Evolutionary conservation across 2,888 invertebrate genomes (phyloP), one percentile per base, ranked within the genome.

Genomic region (Clivina fossor): DNA sequence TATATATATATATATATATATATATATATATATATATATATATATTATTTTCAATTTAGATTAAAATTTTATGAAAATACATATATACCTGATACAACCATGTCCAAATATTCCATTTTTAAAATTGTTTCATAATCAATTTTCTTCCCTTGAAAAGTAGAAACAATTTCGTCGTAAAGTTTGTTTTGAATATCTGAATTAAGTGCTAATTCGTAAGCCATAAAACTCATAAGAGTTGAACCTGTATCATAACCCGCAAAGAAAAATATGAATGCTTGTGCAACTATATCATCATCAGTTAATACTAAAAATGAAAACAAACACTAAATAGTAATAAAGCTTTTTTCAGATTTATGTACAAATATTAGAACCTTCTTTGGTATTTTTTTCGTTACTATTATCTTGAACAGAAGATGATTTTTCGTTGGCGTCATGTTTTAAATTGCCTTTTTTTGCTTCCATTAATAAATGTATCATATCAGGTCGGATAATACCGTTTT

Each of bases 41-140:
- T 9, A n/a, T 7, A 26, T 41, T 22, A 2, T 48, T n/a, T 19
- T 9, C 11, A 5, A 24, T 16, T 47, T 8, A 41, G n/a, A 16
- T 9, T 41, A 8, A 7, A 30, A 47, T 40, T 44, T 43, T 24
- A 26, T 19, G 54, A 51, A 50, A 37, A 9, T 50, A 33, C 16
- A 9, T 46, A 28, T 8, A 51, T 61, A 74, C 74, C 74, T 60
- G 73, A 72, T 1, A 78, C 64, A 0, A 80, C 76, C 72, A 78
- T 80, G 44, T 81, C 80, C 65, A 83, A 61, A 60, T 79, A 81
- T 35, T 75, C 73, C 69, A 81, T 76, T 22, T 72, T 74, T 2
- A 73, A 70, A 1, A 77, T 63, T 1, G 68, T 70, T 2, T 76
- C 75, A 59, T 78, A 78, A 0, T 71, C 73, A 2, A 72, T 59